These are phyloP conservation scores for Actinia tenebrosa DNA, from an alignment of 64 coral and sea anemone genomes.

Conservation along the genomic window DNA sequence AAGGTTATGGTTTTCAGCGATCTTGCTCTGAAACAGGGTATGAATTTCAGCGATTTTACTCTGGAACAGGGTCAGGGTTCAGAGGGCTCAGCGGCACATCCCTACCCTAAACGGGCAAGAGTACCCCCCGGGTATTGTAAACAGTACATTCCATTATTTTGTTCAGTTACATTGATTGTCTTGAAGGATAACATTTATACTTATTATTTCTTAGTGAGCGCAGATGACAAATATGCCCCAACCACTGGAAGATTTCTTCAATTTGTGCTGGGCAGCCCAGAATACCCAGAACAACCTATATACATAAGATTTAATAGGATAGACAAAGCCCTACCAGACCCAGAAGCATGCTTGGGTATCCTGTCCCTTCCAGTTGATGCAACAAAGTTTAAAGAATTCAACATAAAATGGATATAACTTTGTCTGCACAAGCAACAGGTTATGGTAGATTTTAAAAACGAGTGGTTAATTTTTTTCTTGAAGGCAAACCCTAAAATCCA, in stretches of 20 bases:
- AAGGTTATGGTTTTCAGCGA: no score
- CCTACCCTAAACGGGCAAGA: no score
- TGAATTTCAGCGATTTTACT: no score
- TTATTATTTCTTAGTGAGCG: not conserved
- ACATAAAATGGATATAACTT: slow-evolving; percentile 34
- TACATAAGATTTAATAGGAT: slow-evolving; percentile 38
- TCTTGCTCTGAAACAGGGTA: no score
- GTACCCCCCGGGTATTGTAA: no score
- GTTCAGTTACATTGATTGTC: no score
- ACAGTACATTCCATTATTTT: no score
- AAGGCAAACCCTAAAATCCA: no score
- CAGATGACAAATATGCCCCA: slow-evolving; percentile 24
- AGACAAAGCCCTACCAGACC: slow-evolving; percentile 37
- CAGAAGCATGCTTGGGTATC: slow-evolving; percentile 44
- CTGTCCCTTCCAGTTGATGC: slow-evolving; percentile 37
- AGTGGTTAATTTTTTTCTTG: no score
- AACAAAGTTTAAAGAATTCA: slow-evolving; percentile 26
- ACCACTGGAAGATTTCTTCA: slow-evolving; percentile 51
- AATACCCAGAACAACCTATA: slow-evolving; percentile 24
- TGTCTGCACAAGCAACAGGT: slow-evolving; percentile 32
- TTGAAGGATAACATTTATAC: no score
- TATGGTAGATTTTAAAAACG: slow-evolving; percentile 53
- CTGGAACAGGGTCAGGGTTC: no score
- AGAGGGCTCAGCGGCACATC: no score
- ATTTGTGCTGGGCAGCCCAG: slow-evolving; percentile 47